These are phyloP conservation scores for Montipora capricornis DNA, from an alignment of 64 coral and sea anemone genomes.

Conservation along the genomic window DNA sequence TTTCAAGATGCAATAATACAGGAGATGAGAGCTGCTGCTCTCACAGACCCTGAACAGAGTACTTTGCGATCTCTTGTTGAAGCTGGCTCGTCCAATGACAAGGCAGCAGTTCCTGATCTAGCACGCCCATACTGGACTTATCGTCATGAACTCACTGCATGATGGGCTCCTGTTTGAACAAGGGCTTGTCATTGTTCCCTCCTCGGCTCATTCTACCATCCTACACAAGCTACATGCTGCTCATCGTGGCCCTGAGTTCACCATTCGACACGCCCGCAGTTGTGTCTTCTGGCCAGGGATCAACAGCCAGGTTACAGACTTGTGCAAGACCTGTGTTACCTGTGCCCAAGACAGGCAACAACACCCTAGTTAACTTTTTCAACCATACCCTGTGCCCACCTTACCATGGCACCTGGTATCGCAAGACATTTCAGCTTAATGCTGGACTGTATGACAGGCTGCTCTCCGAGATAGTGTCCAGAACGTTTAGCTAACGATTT, in stretches of 20 bases:
- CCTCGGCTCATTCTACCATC: constrained; percentile 29
- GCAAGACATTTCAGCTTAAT: constrained; percentile 65
- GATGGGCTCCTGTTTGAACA: constrained; percentile 75
- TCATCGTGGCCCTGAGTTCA: constrained; percentile 59
- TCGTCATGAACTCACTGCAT: constrained; percentile 66
- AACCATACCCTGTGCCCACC: constrained; percentile 47
- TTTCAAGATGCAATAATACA: constrained; percentile 54
- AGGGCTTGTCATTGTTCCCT: constrained; percentile 68
- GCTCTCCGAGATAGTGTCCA: too few relatives aligned
- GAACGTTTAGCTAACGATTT: too few relatives aligned
- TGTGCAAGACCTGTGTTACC: constrained; percentile 44
- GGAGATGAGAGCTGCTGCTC: constrained; percentile 31
- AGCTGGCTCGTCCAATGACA: constrained; percentile 29
- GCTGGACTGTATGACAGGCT: background rate
- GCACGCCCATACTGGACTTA: constrained; percentile 50
- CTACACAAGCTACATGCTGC: constrained; percentile 65
- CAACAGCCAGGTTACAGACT: constrained; percentile 3
- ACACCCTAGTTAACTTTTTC: constrained; percentile 2
- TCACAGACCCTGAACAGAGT: constrained; percentile 32
- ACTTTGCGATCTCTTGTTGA: constrained; percentile 35
- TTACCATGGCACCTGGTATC: constrained; percentile 64
- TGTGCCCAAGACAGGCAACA: constrained; percentile 45
- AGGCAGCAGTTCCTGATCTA: background rate
- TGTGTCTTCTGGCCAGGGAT: background rate
- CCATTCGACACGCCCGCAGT: background rate